Conservation (phyloP, 2,797 vertebrate species). For the Melanotaenia maccullochi region DNA sequence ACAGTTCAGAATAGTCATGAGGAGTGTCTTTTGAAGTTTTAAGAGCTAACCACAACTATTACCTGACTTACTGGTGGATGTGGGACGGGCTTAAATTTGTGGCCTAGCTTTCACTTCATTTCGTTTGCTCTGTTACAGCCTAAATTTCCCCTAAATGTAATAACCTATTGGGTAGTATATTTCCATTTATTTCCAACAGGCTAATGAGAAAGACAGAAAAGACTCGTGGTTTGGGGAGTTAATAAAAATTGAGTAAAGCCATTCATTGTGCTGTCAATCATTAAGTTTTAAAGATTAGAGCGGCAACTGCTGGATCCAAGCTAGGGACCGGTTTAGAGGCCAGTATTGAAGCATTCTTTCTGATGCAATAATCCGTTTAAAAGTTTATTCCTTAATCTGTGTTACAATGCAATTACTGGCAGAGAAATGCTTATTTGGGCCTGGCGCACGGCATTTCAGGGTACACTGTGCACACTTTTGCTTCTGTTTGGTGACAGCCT, state of each 20-base stretch:
- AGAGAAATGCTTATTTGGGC: slow-evolving; percentile 35
- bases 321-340: slow-evolving; percentile 59
- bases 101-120: slow-evolving; percentile 36
- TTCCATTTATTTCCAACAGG: slow-evolving; percentile 3
- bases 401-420: slow-evolving; percentile 76
- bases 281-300: slow-evolving; percentile 57
- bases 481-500: neutral
- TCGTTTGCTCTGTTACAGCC: neutral
- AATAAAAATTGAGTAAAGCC: slow-evolving; percentile 42
- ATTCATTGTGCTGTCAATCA: slow-evolving; percentile 67
- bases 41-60: slow-evolving; percentile 63
- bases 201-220: neutral
- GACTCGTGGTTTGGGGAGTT: slow-evolving; percentile 6
- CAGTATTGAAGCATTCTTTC: slow-evolving; percentile 82
- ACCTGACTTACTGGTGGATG: slow-evolving; percentile 54
- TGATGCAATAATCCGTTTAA: slow-evolving; percentile 79
- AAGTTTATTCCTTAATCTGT: slow-evolving; percentile 76
- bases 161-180: neutral
- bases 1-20: slow-evolving; percentile 66
- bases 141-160: slow-evolving; percentile 11
- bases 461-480: slow-evolving; percentile 15
- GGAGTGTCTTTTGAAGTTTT: slow-evolving; percentile 65
- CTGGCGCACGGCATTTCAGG: slow-evolving; percentile 13
- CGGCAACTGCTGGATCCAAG: slow-evolving; percentile 56
- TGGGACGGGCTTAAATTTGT: slow-evolving; percentile 29